These are phyloP conservation scores for Gryllus longicercus DNA, from an alignment of 2,888 invertebrate genomes.

Conservation along the genomic window DNA sequence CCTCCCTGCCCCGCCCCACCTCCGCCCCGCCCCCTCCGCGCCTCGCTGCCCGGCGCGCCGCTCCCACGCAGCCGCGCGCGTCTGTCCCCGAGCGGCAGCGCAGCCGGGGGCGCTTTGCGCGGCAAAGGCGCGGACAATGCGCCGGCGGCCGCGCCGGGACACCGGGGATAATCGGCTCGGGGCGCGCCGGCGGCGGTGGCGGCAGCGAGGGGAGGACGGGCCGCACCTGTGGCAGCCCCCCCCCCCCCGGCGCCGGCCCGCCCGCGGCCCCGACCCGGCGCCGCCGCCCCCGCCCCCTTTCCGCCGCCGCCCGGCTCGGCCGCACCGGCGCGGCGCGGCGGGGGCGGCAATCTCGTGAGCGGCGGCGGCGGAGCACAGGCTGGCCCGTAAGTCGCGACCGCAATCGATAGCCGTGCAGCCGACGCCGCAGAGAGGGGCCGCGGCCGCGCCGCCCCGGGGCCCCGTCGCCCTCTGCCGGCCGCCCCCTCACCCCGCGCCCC, in stretches of 20 bases:
- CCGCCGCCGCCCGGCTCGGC: background rate
- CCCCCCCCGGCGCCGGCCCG: background rate
- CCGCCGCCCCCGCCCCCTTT: background rate
- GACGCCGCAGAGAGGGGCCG: background rate
- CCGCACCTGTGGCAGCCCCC: background rate
- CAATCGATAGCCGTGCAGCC: background rate
- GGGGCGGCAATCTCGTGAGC: slow-evolving; percentile 8
- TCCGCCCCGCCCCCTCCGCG: too few relatives aligned
- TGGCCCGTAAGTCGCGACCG: background rate
- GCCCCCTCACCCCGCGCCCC: too few relatives aligned
- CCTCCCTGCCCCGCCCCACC: too few relatives aligned
- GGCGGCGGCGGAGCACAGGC: background rate
- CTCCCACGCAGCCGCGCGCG: too few relatives aligned
- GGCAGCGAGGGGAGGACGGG: background rate
- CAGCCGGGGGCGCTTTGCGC: too few relatives aligned
- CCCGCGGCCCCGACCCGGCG: background rate
- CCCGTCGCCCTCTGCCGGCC: background rate
- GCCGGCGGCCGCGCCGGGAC: too few relatives aligned
- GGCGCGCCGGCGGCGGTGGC: background rate
- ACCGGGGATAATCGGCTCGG: too few relatives aligned
- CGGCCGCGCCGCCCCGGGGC: background rate
- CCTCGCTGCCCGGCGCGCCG: too few relatives aligned
- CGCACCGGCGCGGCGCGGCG: background rate
- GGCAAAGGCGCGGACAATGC: too few relatives aligned
- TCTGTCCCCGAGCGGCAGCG: too few relatives aligned